Percentiles rank a stretch among this genome's conserved stretches.
These are phyloP conservation scores for Plodia interpunctella DNA, from an alignment of 1,140 invertebrate species.

Conservation along the genomic window DNA sequence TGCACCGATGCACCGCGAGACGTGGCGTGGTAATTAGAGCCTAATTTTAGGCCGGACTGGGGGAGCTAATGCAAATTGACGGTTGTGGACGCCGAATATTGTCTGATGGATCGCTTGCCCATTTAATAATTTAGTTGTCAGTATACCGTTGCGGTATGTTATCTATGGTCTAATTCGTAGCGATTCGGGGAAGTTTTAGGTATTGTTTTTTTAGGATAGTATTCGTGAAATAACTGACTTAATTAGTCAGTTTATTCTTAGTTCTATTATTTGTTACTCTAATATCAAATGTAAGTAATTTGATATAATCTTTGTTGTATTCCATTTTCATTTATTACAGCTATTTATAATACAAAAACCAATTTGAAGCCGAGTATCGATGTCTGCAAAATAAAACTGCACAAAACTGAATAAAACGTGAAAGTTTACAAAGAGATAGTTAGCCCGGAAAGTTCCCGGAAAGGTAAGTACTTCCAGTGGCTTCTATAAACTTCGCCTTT, in stretches of 20 bases:
- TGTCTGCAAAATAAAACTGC: too few relatives aligned
- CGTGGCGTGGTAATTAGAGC: not conserved
- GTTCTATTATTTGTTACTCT: too few relatives aligned
- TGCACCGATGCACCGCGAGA: constrained; percentile 32
- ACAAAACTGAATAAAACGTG: too few relatives aligned
- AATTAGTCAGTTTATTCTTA: too few relatives aligned
- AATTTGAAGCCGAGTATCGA: too few relatives aligned
- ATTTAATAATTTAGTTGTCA: not conserved
- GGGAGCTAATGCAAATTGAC: constrained; percentile 2
- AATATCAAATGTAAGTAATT: too few relatives aligned
- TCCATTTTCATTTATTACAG: too few relatives aligned
- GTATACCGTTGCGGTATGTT: not conserved
- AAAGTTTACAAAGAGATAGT: not conserved
- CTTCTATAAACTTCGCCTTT: not conserved
- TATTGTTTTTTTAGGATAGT: too few relatives aligned
- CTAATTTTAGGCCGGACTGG: not conserved
- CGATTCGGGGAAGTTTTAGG: not conserved
- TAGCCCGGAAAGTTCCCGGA: not conserved
- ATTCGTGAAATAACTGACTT: too few relatives aligned
- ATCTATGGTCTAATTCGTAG: not conserved
- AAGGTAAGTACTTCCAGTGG: not conserved
- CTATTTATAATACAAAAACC: too few relatives aligned
- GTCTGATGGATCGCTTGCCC: not conserved
- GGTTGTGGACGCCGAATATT: not conserved
- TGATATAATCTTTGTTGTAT: too few relatives aligned